Percentiles rank a stretch among this genome's conserved stretches.
Conservation (phyloP, 2,797 vertebrate genomes). For the Accipiter minullus region DNA sequence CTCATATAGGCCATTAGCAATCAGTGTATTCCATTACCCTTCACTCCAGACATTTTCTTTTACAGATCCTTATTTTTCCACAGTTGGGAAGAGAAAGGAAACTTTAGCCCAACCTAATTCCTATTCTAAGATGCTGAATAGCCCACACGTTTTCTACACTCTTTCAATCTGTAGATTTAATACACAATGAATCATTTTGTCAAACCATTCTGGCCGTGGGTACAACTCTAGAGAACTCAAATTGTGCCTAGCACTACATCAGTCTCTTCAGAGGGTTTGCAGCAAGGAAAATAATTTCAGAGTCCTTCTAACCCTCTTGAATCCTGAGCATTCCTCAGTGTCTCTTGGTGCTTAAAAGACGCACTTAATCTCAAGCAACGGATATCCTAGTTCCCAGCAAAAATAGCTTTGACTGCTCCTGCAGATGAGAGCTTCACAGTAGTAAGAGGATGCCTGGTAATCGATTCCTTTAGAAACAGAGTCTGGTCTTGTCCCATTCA, state of each 20-base stretch:
- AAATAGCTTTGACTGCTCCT: neutral
- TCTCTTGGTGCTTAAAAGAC: neutral
- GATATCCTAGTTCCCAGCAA: neutral
- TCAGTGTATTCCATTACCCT: neutral
- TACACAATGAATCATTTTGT: neutral
- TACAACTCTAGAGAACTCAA: neutral
- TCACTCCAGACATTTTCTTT: neutral
- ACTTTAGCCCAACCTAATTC: neutral
- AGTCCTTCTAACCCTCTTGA: neutral
- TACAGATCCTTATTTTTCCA: neutral
- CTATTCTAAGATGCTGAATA: neutral
- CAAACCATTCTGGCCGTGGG: neutral
- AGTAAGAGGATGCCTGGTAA: conserved; percentile 1
- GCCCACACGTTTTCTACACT: neutral
- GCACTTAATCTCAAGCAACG: neutral
- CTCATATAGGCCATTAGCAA: neutral
- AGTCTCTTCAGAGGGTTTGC: neutral
- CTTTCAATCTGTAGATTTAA: neutral
- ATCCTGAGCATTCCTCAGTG: neutral
- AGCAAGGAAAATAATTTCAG: neutral
- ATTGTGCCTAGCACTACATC: neutral
- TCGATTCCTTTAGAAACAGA: conserved; percentile 18
- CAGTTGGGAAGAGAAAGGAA: neutral
- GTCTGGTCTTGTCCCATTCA: conserved; percentile 3
- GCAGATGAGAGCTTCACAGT: neutral